phyloP scores from a whole-genome alignment of 1,140 invertebrate species.

The Drosophila malerkotliana region DNA sequence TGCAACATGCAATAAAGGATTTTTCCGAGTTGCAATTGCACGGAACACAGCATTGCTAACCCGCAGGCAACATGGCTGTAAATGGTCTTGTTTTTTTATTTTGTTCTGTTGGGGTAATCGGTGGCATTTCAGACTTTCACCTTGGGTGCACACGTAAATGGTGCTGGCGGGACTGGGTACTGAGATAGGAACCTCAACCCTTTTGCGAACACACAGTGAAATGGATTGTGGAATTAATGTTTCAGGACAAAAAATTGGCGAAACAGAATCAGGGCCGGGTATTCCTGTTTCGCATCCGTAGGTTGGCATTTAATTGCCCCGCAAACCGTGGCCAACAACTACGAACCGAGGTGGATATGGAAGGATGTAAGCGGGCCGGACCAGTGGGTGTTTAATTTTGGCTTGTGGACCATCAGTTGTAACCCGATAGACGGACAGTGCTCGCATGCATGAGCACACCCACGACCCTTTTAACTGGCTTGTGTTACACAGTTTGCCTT shows the following conservation, averaged over 20 bases:
- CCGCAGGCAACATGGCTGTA: conserved; percentile 7
- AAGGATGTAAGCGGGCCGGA: neutral
- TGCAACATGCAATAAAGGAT: conserved; percentile 1
- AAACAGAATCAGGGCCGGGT: conserved; percentile 11
- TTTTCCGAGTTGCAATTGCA: conserved; percentile 5
- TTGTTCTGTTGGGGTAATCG: conserved; percentile 4
- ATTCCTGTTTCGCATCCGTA: conserved; percentile 21
- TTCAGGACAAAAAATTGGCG: conserved; percentile 12
- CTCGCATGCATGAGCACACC: conserved; percentile 28
- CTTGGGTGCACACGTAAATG: conserved; percentile 9
- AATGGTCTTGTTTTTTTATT: neutral
- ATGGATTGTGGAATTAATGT: conserved; percentile 32
- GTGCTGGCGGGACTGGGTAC: neutral
- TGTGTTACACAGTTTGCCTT: conserved; percentile 33
- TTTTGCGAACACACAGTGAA: conserved; percentile 19
- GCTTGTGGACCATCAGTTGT: conserved; percentile 11
- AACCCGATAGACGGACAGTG: conserved; percentile 27
- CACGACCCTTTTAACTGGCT: conserved; percentile 19
- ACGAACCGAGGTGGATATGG: neutral
- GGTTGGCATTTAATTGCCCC: conserved; percentile 35
- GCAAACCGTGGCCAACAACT: conserved; percentile 3
- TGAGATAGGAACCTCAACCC: neutral
- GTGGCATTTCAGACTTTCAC: conserved; percentile 13
- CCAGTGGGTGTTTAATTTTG: conserved; percentile 13
- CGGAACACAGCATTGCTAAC: neutral